Evolutionary conservation across 2,888 invertebrate species (phyloP), one percentile per base, ranked within the genome.

Genomic region (Carcina quercana): DNA sequence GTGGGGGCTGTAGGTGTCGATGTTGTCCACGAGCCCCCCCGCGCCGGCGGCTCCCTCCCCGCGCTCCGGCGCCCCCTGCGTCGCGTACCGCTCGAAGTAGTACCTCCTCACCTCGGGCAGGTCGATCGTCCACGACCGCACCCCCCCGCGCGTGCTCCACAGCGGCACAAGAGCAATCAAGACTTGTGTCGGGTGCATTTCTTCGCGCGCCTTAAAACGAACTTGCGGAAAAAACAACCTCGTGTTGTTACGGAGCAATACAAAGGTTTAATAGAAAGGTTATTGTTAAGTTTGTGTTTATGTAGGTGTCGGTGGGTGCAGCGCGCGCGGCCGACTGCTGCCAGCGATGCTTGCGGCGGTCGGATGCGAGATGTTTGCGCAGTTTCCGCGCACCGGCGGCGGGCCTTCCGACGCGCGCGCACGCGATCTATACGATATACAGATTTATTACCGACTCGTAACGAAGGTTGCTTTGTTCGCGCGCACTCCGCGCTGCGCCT

Each of bases 71-170:
- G 8, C 2, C 10, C n/a, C n/a, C 1, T 10, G n/a, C 15, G 10
- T 15, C 15, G 15, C 20, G 8, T 20, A n/a, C 4, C 8, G 20
- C 10, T 65, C 59, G 11, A 70, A 67, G 33, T 60, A 54, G 38
- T 55, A 60, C 30, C 59, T 65, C 17, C 74, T 52, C 28, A 69
- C 65, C 53, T 71, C 70, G 22, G 66, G 64, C 35, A 78, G 47
- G 45, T 80, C 75, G 13, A 78, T 59, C 1, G 76, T 78, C 79
- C 79, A 80, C n/a, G 69, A 33, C 4, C 51, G 27, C 19, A 68
- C 66, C 48, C 62, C 55, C 30, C 53, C 38, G 17, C 60, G 30
- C 31, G 47, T 42, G 22, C 63, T 47, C 15, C 59, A 42, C 33
- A 61, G 24, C 13, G 59, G 15, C 29, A 47, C 43, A 25, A 44